Percentiles rank a stretch among this genome's conserved stretches.
Conservation (phyloP, 2,888 invertebrate genomes). For the Amaurobius ferox region DNA sequence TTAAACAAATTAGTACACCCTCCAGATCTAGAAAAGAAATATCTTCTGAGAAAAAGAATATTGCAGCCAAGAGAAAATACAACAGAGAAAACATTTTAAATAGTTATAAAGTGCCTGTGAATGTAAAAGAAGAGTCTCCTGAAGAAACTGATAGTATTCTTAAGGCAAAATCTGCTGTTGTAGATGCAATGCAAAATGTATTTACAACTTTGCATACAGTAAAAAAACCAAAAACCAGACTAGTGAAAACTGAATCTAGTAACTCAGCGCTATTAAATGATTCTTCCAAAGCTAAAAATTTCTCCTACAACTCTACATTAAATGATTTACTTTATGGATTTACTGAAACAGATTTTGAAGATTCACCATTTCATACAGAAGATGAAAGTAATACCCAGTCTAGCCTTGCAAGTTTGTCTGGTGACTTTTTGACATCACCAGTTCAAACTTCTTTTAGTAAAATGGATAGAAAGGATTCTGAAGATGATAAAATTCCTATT, state of each 20-base stretch:
- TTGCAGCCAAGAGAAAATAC: neutral
- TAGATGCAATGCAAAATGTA: conserved; percentile 45
- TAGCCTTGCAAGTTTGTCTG: neutral
- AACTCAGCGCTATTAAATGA: neutral
- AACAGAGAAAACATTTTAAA: neutral
- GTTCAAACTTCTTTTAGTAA: neutral
- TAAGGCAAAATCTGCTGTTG: conserved; percentile 15
- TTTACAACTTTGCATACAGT: conserved; percentile 15
- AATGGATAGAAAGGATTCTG: neutral
- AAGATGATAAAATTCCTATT: neutral
- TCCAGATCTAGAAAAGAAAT: conserved; percentile 9
- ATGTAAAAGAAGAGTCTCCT: neutral
- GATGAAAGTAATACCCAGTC: neutral
- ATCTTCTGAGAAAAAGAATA: neutral
- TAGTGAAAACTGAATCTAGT: neutral
- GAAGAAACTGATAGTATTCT: neutral
- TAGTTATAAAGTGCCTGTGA: neutral
- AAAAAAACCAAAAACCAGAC: conserved; percentile 22
- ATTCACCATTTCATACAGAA: neutral
- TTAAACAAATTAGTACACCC: conserved; percentile 31
- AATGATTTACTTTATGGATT: conserved; percentile 46
- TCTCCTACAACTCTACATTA: conserved; percentile 44
- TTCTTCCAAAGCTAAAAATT: too few species aligned
- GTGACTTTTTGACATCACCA: neutral
- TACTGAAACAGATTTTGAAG: conserved; percentile 22